These are phyloP conservation scores for Callipepla californica DNA, from an alignment of 2,113 vertebrate genomes.

Conservation along the genomic window DNA sequence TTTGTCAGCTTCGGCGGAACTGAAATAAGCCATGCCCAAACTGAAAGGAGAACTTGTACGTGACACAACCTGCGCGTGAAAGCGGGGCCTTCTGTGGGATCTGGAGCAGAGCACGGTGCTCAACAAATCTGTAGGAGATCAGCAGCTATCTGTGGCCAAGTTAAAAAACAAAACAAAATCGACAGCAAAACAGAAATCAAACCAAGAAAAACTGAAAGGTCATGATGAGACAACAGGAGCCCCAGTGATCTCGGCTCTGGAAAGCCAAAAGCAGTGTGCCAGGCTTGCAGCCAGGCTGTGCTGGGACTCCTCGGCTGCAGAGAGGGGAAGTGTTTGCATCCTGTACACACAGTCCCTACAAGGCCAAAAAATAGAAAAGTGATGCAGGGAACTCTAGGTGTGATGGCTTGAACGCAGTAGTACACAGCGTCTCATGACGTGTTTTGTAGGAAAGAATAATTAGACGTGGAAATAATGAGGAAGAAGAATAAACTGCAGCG, in stretches of 20 bases:
- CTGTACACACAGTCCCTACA: not conserved
- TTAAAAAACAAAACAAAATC: not conserved
- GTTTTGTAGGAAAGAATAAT: constrained; percentile 41
- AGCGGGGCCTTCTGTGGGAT: constrained; percentile 50
- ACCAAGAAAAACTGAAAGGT: constrained; percentile 19
- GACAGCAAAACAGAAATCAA: not conserved
- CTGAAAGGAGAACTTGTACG: constrained; percentile 49
- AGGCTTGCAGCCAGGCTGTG: not conserved
- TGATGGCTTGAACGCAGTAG: not conserved
- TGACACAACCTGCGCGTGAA: constrained; percentile 62
- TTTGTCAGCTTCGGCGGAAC: constrained; percentile 32
- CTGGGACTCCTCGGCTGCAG: not conserved
- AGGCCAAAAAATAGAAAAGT: not conserved
- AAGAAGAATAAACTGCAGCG: constrained; percentile 17
- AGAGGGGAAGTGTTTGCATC: not conserved
- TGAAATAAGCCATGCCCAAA: not conserved
- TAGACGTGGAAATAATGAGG: constrained; percentile 55
- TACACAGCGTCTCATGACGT: not conserved
- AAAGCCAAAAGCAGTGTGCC: not conserved
- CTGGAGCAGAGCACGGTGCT: constrained; percentile 44
- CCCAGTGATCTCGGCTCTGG: not conserved
- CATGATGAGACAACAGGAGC: not conserved
- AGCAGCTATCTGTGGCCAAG: constrained; percentile 36
- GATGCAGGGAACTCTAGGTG: not conserved
- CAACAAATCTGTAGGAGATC: constrained; percentile 34